Percentiles rank a stretch among this genome's conserved stretches.
Conservation (phyloP, 1,140 invertebrate genomes). For the Prorops nasuta region DNA sequence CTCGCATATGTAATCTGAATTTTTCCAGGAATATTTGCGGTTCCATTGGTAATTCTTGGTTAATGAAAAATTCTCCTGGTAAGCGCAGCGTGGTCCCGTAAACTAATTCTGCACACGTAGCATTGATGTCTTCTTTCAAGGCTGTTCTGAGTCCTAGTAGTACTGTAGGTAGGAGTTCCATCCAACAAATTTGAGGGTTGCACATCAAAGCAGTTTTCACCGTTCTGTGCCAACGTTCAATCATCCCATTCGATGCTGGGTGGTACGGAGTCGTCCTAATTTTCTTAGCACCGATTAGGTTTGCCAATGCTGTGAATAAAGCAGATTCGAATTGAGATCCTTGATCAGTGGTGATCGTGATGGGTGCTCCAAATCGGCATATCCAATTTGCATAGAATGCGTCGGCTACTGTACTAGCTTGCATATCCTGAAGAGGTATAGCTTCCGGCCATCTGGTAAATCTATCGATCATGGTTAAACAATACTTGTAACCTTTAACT, state of each 20-base stretch:
- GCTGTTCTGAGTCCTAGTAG: conserved; percentile 35
- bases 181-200: conserved; percentile 2
- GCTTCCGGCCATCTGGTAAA: no score
- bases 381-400: no score
- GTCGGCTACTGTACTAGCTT: no score
- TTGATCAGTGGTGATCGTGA: no score
- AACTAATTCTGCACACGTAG: conserved; percentile 32
- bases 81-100: conserved; percentile 6
- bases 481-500: no score
- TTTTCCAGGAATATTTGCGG: background rate
- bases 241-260: no score
- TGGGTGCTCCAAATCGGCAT: no score
- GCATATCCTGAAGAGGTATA: background rate
- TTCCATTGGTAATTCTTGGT: background rate
- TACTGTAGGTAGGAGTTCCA: conserved; percentile 14
- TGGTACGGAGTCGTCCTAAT: no score
- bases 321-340: background rate
- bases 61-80: conserved; percentile 30
- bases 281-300: no score
- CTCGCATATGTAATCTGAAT: background rate
- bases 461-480: no score
- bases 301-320: background rate
- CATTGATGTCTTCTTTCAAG: conserved; percentile 7
- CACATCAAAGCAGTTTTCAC: no score
- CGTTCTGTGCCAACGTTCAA: no score